Percentiles rank a stretch among this genome's conserved stretches.
phyloP scores from a whole-genome alignment of 53 echinoderm and acorn worm species.

The Actinopyga echinites region DNA sequence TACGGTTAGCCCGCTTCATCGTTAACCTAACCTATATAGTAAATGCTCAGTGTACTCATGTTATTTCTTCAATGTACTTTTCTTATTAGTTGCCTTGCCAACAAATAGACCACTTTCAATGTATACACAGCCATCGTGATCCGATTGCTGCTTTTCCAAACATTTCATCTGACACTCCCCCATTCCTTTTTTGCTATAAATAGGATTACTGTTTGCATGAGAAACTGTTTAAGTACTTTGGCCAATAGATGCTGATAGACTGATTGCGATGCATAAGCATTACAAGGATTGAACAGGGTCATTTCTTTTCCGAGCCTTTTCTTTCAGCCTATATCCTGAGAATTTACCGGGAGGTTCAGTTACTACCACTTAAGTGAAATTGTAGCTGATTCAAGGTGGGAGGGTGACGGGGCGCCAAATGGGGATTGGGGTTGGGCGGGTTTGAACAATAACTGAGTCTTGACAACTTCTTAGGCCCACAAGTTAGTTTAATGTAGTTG shows the following conservation, averaged over 20 bases:
- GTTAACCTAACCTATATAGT: background rate
- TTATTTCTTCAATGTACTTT: background rate
- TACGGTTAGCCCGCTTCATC: no score
- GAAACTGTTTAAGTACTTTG: no score
- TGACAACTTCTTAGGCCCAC: no score
- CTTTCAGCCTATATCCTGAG: no score
- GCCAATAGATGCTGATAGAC: background rate
- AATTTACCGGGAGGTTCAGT: no score
- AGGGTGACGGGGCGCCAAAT: no score
- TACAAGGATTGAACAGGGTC: background rate
- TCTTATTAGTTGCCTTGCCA: slow-evolving; percentile 1
- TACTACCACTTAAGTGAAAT: no score
- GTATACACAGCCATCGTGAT: background rate
- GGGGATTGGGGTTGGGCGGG: no score
- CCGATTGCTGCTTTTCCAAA: background rate
- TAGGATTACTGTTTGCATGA: slow-evolving; percentile 11
- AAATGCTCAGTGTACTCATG: background rate
- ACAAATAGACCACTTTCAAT: slow-evolving; percentile 2
- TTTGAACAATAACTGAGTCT: no score
- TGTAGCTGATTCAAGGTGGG: no score
- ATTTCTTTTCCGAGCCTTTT: no score
- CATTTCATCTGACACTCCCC: background rate
- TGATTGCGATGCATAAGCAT: background rate
- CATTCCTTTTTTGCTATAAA: background rate
- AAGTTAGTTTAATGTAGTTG: no score